phyloP scores from a whole-genome alignment of 2,113 vertebrate species.

The Balaeniceps rex region DNA sequence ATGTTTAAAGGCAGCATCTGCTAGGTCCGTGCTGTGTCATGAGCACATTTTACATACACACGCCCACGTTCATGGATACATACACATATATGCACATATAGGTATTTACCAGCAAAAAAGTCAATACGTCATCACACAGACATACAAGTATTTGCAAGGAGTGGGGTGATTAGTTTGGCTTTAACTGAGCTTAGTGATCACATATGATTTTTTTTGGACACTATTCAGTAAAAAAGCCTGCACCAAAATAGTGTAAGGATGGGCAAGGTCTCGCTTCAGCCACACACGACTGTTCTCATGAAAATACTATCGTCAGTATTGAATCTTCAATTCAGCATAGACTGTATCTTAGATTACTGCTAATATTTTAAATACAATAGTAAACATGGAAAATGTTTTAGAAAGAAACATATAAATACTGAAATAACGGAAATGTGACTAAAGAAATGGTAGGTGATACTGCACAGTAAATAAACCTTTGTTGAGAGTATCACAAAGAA shows the following conservation, averaged over 20 bases:
- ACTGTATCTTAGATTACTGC: background rate
- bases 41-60: background rate
- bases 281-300: background rate
- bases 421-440: background rate
- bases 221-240: background rate
- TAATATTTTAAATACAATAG: background rate
- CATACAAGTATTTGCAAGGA: background rate
- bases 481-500: background rate
- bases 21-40: too few relatives aligned
- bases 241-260: background rate
- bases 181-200: background rate
- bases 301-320: background rate
- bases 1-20: background rate
- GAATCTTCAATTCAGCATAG: background rate
- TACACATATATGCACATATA: background rate
- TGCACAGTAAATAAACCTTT: background rate
- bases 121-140: rapidly evolving
- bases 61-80: rapidly evolving
- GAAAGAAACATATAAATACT: background rate
- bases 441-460: background rate
- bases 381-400: background rate
- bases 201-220: background rate
- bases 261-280: background rate
- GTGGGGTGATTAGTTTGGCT: background rate
- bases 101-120: background rate